These are phyloP conservation scores for Lepus oiostolus DNA, from an alignment of 2,797 vertebrate genomes.

Conservation along the genomic window DNA sequence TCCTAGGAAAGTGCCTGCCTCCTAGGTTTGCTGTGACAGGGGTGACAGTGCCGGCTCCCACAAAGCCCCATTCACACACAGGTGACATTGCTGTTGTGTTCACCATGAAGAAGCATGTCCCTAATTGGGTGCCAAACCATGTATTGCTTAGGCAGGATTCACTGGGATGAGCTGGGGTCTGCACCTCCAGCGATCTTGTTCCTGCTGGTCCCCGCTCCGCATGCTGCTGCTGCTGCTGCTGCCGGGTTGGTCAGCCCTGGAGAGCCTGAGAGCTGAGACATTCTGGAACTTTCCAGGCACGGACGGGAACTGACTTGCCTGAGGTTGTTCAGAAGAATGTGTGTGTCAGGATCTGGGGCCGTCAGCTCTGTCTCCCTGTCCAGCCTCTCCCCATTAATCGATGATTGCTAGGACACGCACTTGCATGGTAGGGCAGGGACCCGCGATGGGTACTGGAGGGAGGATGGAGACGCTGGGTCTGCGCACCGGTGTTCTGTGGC, in stretches of 20 bases:
- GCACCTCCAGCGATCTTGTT: neutral
- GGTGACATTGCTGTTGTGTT: neutral
- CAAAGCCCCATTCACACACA: neutral
- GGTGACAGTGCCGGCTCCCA: accelerated
- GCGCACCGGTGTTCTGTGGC: neutral
- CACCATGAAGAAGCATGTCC: too few species aligned
- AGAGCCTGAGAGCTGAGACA: neutral
- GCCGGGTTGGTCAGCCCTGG: neutral
- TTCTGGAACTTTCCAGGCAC: neutral
- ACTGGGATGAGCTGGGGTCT: neutral
- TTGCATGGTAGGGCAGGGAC: neutral
- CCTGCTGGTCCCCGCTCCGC: neutral
- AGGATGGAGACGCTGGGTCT: neutral
- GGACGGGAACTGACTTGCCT: neutral
- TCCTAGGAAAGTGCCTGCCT: neutral
- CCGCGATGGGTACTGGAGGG: neutral
- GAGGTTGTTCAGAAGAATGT: neutral
- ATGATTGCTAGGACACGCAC: neutral
- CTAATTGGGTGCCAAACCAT: neutral
- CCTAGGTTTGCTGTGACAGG: neutral
- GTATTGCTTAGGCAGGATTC: neutral
- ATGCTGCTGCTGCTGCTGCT: neutral
- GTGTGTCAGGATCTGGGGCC: neutral
- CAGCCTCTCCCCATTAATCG: neutral
- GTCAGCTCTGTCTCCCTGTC: accelerated